Base-by-base conservation (phyloP, 2,888 invertebrate genomes). In the Choreutis nemorana region DNA sequence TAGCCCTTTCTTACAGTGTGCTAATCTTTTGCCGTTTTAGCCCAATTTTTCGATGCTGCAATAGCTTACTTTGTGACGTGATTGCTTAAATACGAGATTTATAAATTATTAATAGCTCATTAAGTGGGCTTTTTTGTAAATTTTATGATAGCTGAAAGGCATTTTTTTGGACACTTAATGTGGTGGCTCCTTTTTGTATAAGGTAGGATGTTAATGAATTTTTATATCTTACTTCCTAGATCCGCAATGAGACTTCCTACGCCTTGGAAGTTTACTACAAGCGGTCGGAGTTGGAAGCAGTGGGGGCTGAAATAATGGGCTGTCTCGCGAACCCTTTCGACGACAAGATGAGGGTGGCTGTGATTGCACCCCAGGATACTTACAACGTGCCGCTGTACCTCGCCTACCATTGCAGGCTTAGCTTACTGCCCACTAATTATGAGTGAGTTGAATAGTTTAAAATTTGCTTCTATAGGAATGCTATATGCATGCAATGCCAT, bases 371-470 rank as follows among this genome's bases (percentile, higher is more conserved):
- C 0, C 86, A 87, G 41, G 87, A 89, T 45, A 82, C 83, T 0
- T 91, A 86, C 56, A 85, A 87, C 44, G 84, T 92, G 14, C 92
- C 93, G 1, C 67, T 92, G 23, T 86, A 86, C 48, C 84, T 91
- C 28, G 91, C 91, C 2, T 91, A 91, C 49, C 90, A 92, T 50
- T 90, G 90, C 62, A 85, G 87, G 40, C 68, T 93, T 30, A 87
- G 85, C 55, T 63, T 91, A 21, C 81, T 87, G 49, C 91, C 91
- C 3, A 83, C 87, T 3, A 86, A 88, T 48, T 82, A 85, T 25
- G 87, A 86, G 89, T 90, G 55, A 83, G 85, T n/a, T n/a, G n/a
- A n/a, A n/a, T 79, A 29, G 11, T n/a, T 28, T 8, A 18, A 7
- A n/a, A 11, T 6, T 14, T 9, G 2, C 13, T 2, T 4, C 9